Evolutionary conservation across 2,888 invertebrate genomes (phyloP).

Genomic region (Xylota segnis): DNA sequence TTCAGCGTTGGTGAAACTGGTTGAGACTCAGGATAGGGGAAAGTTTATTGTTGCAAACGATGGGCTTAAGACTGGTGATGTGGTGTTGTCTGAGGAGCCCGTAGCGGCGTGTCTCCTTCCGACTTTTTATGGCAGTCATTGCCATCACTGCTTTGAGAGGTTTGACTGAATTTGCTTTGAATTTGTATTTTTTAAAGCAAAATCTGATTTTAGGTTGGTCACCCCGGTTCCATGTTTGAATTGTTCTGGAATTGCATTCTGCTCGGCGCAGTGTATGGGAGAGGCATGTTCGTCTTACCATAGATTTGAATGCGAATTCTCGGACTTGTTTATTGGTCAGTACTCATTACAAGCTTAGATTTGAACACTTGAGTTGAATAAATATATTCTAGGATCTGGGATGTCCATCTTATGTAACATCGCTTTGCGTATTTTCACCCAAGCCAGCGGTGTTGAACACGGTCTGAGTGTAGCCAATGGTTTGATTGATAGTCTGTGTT

Average conservation of each 20-base stretch:
- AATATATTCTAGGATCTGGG: constrained; percentile 87
- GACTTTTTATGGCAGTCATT: constrained; percentile 91
- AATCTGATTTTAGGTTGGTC: constrained; percentile 83
- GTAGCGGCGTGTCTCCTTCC: constrained; percentile 90
- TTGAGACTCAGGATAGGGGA: constrained; percentile 87
- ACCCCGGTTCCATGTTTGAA: constrained; percentile 90
- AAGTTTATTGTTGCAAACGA: constrained; percentile 89
- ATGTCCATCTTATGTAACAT: constrained; percentile 92
- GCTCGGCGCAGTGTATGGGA: constrained; percentile 88
- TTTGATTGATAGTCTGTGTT: constrained; percentile 88
- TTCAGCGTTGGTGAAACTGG: constrained; percentile 87
- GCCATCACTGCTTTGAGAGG: constrained; percentile 90
- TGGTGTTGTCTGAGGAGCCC: constrained; percentile 89
- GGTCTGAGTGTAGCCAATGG: constrained; percentile 83
- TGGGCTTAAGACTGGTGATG: constrained; percentile 88
- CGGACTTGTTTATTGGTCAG: constrained; percentile 90
- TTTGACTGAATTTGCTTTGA: background rate
- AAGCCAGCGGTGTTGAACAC: constrained; percentile 85
- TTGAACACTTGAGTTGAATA: background rate
- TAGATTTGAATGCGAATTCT: constrained; percentile 90
- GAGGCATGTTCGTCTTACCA: constrained; percentile 89
- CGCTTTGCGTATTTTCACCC: constrained; percentile 91
- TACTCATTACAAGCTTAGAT: background rate
- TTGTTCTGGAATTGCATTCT: constrained; percentile 92
- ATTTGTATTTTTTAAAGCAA: background rate